Evolutionary conservation across 2,113 vertebrate genomes (phyloP), one percentile per base, ranked within the genome.

Genomic region (Dicaeum eximium): DNA sequence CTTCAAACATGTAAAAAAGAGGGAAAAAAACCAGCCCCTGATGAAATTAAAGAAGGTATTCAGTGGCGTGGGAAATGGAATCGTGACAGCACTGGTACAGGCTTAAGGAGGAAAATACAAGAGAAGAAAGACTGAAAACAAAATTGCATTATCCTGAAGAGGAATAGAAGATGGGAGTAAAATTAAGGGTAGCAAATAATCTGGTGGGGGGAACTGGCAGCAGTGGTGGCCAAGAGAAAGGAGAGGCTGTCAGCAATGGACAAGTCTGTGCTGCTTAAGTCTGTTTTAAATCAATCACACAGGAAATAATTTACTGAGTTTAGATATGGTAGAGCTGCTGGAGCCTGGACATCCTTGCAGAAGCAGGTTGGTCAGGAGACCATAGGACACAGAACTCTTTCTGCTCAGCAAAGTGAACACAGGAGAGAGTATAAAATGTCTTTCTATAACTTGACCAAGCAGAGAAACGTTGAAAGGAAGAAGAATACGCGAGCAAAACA

Each of bases 1-100:
- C 66, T 95, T 85, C 66, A 93, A 82, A 95, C 6, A 11, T 51
- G 65, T 4, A 81, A 61, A 77, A 74, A 88, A 42, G 25, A 67
- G 48, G 44, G 8, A 4, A 4, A 18, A 10, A 44, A 53, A 64
- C 74, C 30, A 47, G 8, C 11, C 23, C 50, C 37, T 38, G 33
- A 75, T 85, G 44, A 96, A 91, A 91, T 90, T 87, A 92, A 91
- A 94, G 75, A 56, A 82, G 5, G 38, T 80, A 93, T 93, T 96
- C 90, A 94, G 40, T n/a, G 22, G 51, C 0, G 6, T 83, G 78
- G 78, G 92, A 96, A 93, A 66, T 73, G 3, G 60, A 92, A 94
- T 83, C 3, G 9, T 24, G 2, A 31, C 58, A 91, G 60, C 13
- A 56, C 16, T 78, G 58, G 30, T 57, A 47, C 38, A 80, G 19